Evolutionary conservation across 2,113 vertebrate species (phyloP), one percentile per base, ranked within the genome.

Genomic region (Ranitomeya imitator): DNA sequence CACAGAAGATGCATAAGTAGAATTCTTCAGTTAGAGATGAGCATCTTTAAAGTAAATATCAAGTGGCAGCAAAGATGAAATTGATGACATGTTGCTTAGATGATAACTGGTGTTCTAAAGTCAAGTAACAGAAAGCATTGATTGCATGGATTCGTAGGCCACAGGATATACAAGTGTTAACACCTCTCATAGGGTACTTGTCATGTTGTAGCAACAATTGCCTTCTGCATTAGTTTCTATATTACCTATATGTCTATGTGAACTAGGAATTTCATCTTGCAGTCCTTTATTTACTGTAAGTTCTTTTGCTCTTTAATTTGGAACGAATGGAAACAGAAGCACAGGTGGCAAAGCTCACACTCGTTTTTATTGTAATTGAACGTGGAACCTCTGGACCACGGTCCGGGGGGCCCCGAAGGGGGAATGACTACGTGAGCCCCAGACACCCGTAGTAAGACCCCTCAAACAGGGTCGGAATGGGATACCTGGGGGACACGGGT

Each of bases 51-150:
- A 87, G 65, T 19, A 26, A 76, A 89, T 80, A 90, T 85, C 26
- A 79, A 87, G 31, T 7, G 23, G 8, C 14, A 91, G 63, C 23
- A 90, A 91, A 92, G 51, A 21, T 82, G 71, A 89, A 87, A 23
- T 45, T 87, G 45, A 16, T 82, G 61, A 86, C 82, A 74, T 3
- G 61, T 61, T 88, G 86, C 55, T 69, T 84, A 87, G 74, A 67
- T 71, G 69, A 84, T 31, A 89, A 9, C 7, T 5, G 65, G 71
- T 57, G 8, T 7, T 65, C 11, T 0, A 76, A 90, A 91, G 89
- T 19, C 54, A 60, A 74, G 6, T 69, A 59, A 73, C 31, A 74
- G 77, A 76, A 85, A 21, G 61, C 57, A 82, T 51, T 89, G 86
- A 67, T 45, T 15, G 85, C 37, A 59, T 52, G 26, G 14, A 86